A percentile compares a stretch with the other conserved stretches of the same genome.
phyloP scores from a whole-genome alignment of 1,140 invertebrate genomes.

The Brachionus paranguensis region DNA sequence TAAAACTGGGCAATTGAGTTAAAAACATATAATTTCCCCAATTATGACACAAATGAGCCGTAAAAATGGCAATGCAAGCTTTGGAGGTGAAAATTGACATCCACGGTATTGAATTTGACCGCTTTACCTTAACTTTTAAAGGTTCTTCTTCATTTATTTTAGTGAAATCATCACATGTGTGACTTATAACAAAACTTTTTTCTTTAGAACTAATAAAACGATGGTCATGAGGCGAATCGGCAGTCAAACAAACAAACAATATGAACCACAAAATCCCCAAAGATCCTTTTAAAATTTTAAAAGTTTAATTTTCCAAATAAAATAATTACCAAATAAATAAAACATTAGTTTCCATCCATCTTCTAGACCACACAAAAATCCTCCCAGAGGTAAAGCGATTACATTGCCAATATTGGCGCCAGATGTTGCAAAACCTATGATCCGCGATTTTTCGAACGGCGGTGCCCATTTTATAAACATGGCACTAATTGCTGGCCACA shows the following conservation, averaged over 20 bases:
- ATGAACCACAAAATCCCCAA: conserved; percentile 49
- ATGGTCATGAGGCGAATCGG: conserved; percentile 48
- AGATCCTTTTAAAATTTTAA: conserved; percentile 40
- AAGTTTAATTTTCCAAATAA: background rate
- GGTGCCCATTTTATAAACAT: conserved; percentile 51
- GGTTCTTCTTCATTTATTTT: background rate
- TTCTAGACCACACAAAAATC: background rate
- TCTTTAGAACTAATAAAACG: conserved; percentile 47
- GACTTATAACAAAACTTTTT: conserved; percentile 45
- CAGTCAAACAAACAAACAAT: conserved; percentile 48
- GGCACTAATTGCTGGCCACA: conserved; percentile 44
- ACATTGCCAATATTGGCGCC: conserved; percentile 43
- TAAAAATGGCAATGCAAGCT: conserved; percentile 13
- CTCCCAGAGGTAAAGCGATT: conserved; percentile 37
- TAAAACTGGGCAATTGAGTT: conserved; percentile 54
- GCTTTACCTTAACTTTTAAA: background rate
- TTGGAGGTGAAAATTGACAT: conserved; percentile 31
- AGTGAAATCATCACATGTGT: background rate
- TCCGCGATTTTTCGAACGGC: conserved; percentile 45
- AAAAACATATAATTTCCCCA: conserved; percentile 53
- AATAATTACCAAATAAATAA: conserved; percentile 33
- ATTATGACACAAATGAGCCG: conserved; percentile 24
- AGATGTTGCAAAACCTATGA: conserved; percentile 47
- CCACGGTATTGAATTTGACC: background rate
- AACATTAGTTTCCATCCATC: conserved; percentile 36